Evolutionary conservation across 2,797 vertebrate species (phyloP).

Genomic region (Scomberomorus guttatus): DNA sequence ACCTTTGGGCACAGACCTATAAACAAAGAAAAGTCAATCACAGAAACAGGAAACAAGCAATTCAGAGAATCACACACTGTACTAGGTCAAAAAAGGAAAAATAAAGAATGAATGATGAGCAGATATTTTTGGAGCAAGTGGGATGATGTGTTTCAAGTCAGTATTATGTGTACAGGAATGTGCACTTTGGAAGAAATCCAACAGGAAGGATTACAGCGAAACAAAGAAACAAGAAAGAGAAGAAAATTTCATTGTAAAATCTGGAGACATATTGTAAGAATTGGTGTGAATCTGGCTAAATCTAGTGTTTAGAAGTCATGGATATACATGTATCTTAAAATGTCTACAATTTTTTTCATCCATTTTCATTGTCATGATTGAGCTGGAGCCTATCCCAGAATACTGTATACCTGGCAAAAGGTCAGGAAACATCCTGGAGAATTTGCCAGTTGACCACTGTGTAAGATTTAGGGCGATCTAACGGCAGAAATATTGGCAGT

Average conservation of each 20-base stretch:
- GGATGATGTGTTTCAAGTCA: constrained; percentile 6
- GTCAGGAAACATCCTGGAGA: neutral
- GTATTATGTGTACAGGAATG: neutral
- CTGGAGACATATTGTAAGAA: neutral
- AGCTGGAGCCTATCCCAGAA: neutral
- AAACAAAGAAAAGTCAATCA: neutral
- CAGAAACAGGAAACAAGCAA: neutral
- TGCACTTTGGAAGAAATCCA: constrained; percentile 14
- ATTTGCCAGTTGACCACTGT: neutral
- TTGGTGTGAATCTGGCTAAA: neutral
- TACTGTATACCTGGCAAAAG: neutral
- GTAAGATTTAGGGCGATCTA: too few relatives aligned
- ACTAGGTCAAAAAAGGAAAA: constrained; percentile 6
- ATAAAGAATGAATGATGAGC: constrained; percentile 1
- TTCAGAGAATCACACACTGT: neutral
- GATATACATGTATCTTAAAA: neutral
- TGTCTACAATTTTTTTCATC: too few relatives aligned
- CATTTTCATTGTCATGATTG: too few relatives aligned
- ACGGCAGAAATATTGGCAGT: too few relatives aligned
- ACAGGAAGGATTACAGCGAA: constrained; percentile 1
- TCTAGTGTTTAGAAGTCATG: too few relatives aligned
- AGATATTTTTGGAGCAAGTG: constrained; percentile 24
- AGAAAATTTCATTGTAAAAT: neutral
- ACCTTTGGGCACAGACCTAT: neutral
- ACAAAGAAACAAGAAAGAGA: neutral